Percentiles rank a stretch among this genome's conserved stretches.
Evolutionary conservation across 2,113 vertebrate species (phyloP).

Genomic region (Polypterus senegalus): DNA sequence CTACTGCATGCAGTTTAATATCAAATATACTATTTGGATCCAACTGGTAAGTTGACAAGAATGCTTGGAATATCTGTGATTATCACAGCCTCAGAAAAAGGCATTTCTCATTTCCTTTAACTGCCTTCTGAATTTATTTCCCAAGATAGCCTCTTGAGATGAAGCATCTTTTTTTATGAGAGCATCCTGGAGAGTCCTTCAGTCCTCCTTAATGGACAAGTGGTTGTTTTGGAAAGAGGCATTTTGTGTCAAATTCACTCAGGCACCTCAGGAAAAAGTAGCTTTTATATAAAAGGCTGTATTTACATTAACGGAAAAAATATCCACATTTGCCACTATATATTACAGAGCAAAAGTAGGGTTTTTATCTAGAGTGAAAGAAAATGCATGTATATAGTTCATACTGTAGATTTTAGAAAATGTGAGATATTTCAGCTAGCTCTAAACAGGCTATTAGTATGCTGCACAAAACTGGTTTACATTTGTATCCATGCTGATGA

Average conservation of each 20-base stretch:
- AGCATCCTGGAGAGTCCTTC: slow-evolving; percentile 25
- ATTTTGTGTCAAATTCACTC: slow-evolving; percentile 29
- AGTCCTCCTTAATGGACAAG: slow-evolving; percentile 45
- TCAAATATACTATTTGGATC: background rate
- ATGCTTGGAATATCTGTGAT: background rate
- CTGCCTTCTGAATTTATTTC: slow-evolving; percentile 25
- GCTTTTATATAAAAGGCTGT: slow-evolving; percentile 15
- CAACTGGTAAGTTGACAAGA: background rate
- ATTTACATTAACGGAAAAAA: slow-evolving; percentile 29
- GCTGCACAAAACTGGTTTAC: too few species aligned
- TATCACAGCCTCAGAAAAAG: background rate
- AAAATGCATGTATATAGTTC: too few species aligned
- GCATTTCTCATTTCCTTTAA: slow-evolving; percentile 1
- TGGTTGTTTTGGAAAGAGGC: slow-evolving; percentile 29
- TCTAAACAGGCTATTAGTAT: too few species aligned
- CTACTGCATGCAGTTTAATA: background rate
- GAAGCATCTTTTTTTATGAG: slow-evolving; percentile 29
- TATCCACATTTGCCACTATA: too few species aligned
- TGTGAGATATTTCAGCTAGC: too few species aligned
- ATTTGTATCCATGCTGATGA: too few species aligned
- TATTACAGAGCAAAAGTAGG: too few species aligned
- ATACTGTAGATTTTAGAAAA: too few species aligned
- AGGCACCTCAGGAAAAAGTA: slow-evolving; percentile 31
- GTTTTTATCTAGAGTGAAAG: too few species aligned
- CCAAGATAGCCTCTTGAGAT: slow-evolving; percentile 26